phyloP scores from a whole-genome alignment of 2,797 vertebrate genomes.

The Austrolebias charrua region DNA sequence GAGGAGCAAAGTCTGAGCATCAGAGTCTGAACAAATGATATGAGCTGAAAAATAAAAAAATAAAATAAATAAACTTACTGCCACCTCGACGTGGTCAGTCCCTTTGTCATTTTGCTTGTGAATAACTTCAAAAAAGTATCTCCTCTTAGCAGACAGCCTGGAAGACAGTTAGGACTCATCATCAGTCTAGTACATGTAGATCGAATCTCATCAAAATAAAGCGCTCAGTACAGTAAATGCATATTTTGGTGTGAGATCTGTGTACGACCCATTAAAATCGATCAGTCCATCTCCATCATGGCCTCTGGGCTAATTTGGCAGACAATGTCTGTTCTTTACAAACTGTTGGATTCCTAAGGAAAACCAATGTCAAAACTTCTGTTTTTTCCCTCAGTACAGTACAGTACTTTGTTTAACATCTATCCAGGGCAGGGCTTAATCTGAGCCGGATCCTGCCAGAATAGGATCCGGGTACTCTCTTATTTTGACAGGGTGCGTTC shows the following conservation, averaged over 20 bases:
- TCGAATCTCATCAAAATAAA: too few species aligned
- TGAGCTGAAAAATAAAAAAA: background rate
- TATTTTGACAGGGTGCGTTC: too few species aligned
- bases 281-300: background rate
- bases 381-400: too few species aligned
- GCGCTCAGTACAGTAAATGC: too few species aligned
- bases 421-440: too few species aligned
- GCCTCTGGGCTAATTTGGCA: background rate
- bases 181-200: too few species aligned
- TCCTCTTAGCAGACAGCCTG: constrained; percentile 82
- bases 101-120: constrained; percentile 89
- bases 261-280: background rate
- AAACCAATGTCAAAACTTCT: background rate
- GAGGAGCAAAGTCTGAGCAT: background rate
- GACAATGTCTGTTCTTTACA: background rate
- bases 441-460: too few species aligned
- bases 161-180: constrained; percentile 9
- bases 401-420: too few species aligned
- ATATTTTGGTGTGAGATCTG: too few species aligned
- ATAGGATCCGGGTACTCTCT: too few species aligned
- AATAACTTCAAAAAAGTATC: constrained; percentile 94
- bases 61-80: constrained; percentile 81
- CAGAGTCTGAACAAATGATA: background rate
- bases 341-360: background rate
- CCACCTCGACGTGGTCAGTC: constrained; percentile 92